Evolutionary conservation across 2,113 vertebrate genomes (phyloP).

Genomic region (Regulus satrapa): DNA sequence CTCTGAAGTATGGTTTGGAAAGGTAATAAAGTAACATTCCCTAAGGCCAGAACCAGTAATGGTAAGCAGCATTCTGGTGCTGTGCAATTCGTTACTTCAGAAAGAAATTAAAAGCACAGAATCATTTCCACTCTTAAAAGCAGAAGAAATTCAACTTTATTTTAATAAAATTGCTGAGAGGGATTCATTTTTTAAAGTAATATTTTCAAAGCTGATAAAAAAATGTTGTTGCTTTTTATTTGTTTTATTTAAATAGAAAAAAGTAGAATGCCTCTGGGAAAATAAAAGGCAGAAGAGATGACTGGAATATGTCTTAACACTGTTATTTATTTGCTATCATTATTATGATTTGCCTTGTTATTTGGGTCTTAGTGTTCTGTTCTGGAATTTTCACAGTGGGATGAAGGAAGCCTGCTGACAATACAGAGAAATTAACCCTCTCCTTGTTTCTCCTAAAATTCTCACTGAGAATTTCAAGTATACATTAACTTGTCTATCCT

Average conservation of each 20-base stretch:
- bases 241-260: slow-evolving; percentile 26
- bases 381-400: background rate
- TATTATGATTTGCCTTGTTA: slow-evolving; percentile 9
- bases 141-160: slow-evolving; percentile 30
- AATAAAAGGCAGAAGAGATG: background rate
- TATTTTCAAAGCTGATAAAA: slow-evolving; percentile 10
- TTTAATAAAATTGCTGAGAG: slow-evolving; percentile 39
- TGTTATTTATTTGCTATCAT: slow-evolving; percentile 27
- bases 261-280: background rate
- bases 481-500: background rate
- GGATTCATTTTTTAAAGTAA: background rate
- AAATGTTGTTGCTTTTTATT: background rate
- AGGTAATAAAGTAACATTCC: slow-evolving; percentile 81
- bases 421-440: background rate
- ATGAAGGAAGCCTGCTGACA: background rate
- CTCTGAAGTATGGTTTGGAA: slow-evolving; percentile 78
- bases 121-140: slow-evolving; percentile 29
- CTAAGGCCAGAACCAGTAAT: slow-evolving; percentile 73
- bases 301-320: background rate
- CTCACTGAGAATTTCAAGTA: background rate
- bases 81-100: slow-evolving; percentile 61
- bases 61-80: slow-evolving; percentile 66
- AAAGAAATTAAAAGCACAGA: slow-evolving; percentile 68
- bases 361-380: background rate
- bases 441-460: background rate